Base-by-base conservation (phyloP, 2,888 invertebrate genomes). In the Hemithea aestivaria region DNA sequence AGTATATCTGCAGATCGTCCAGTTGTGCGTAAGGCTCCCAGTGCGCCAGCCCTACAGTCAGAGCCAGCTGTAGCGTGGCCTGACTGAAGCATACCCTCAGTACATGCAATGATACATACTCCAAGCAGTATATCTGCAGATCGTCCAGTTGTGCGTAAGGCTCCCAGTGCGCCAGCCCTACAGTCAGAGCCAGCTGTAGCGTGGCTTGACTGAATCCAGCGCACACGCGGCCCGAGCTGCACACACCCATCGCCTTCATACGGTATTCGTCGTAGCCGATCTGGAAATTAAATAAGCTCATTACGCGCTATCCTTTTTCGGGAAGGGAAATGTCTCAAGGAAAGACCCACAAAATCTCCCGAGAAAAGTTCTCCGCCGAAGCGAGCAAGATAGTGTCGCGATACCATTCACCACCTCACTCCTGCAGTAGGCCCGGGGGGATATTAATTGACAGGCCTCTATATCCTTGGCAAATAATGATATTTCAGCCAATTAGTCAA, bases 191-290 rank as follows among this genome's bases (percentile, higher is more conserved):
- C 32, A 82, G 58, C 48, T 76, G 80, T 20, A 87, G 53, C 4
- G 68, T 48, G 59, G 74, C 73, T 38, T 61, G 62, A 7, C 62
- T 53, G 30, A 76, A 68, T n/a, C 77, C 55, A 0, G 78, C 79
- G n/a, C 67, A 73, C 26, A 79, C 56, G 1, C 87, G 74, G 0
- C 87, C 87, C 1, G 54, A 28, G 41, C 83, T 74, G 7, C 76
- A 68, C 43, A 73, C 78, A 27, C 84, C 85, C 75, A 79, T 67
- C 31, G 81, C 78, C 22, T 78, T 79, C 40, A 87, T 74, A n/a
- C 83, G 76, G 61, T 87, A 88, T 27, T 73, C 75, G 35, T 87
- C 79, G 59, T 84, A 88, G 0, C 87, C 87, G 1, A 88, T 68
- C 87, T 87, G 53, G 6, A 12, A 4, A 5, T 16, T 16, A 16